Evolutionary conservation across 2,797 vertebrate genomes (phyloP).

Genomic region (Chelmon rostratus): DNA sequence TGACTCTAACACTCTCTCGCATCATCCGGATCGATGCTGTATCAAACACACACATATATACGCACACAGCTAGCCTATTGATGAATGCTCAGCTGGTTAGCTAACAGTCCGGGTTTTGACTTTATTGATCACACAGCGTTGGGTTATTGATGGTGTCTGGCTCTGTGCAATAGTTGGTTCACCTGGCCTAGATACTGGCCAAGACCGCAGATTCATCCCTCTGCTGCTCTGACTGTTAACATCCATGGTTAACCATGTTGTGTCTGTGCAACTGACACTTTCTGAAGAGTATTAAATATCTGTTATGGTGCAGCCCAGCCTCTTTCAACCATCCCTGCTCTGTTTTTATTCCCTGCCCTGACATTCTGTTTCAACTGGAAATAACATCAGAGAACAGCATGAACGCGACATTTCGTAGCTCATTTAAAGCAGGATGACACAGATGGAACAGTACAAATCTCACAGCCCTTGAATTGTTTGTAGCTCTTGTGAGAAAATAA

Average conservation of each 20-base stretch:
- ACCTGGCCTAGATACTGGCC: conserved; percentile 30
- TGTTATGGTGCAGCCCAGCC: neutral
- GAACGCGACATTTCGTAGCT: neutral
- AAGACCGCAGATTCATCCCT: neutral
- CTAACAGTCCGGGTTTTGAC: conserved; percentile 24
- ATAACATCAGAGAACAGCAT: neutral
- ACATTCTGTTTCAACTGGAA: neutral
- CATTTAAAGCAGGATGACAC: too few species aligned
- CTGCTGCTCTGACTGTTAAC: neutral
- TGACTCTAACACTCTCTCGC: neutral
- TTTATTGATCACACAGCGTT: conserved; percentile 34
- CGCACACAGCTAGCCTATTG: conserved; percentile 37
- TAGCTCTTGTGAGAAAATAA: neutral
- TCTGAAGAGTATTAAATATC: neutral
- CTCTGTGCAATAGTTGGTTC: conserved; percentile 2
- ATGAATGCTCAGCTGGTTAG: conserved; percentile 51
- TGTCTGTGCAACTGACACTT: neutral
- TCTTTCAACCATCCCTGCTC: neutral
- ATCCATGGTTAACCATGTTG: too few species aligned
- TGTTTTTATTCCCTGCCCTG: neutral
- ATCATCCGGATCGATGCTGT: conserved; percentile 26
- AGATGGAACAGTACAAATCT: neutral
- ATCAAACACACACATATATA: conserved; percentile 36
- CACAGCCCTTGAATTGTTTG: neutral
- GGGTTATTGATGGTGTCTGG: conserved; percentile 55